Evolutionary conservation across 1,140 invertebrate species (phyloP).

Genomic region (Pentalonia nigronervosa): DNA sequence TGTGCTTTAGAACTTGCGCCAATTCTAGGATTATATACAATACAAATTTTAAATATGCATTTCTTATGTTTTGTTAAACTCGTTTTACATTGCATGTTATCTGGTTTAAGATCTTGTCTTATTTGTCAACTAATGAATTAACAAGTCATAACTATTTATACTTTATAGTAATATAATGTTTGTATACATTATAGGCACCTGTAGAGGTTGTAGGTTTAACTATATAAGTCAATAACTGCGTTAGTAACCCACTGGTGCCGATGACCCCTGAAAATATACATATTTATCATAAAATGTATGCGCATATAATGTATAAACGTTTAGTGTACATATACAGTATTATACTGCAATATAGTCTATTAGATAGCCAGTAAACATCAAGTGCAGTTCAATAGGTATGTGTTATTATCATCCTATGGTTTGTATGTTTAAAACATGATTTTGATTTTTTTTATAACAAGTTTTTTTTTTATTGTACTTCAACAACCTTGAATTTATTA

Average conservation of each 20-base stretch:
- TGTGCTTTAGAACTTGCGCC: no score
- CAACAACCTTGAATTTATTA: constrained; percentile 2
- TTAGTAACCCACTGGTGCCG: not conserved
- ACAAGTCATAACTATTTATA: not conserved
- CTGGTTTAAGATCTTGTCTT: not conserved
- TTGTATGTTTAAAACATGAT: constrained; percentile 9
- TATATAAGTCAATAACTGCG: not conserved
- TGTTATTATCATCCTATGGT: not conserved
- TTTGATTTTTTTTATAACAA: not conserved
- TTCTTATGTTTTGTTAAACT: not conserved
- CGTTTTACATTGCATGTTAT: not conserved
- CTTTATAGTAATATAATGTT: not conserved
- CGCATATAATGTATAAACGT: not conserved
- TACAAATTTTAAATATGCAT: not conserved
- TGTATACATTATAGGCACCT: not conserved
- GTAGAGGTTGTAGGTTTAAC: not conserved
- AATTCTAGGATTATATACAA: not conserved
- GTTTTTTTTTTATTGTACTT: not conserved
- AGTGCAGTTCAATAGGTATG: not conserved
- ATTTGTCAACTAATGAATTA: not conserved
- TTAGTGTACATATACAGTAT: no score
- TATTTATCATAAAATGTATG: not conserved
- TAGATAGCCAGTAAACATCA: not conserved
- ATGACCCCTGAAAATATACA: not conserved
- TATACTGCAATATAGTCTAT: not conserved